Evolutionary conservation across 2,888 invertebrate species (phyloP), one percentile per base, ranked within the genome.

Genomic region (Rhorus exstirpatorius): DNA sequence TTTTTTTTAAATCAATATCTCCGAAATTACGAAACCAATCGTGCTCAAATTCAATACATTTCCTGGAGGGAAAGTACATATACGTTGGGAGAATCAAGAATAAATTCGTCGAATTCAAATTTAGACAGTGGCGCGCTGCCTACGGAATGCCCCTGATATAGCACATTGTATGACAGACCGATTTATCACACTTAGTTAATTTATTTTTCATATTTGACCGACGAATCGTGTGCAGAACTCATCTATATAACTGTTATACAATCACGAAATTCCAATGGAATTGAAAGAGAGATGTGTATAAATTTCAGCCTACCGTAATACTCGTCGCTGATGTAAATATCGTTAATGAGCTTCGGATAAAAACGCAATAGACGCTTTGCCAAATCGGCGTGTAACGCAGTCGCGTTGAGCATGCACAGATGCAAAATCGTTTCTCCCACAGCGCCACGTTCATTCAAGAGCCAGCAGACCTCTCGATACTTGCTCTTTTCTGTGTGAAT

Each of bases 381-480:
- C 71, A 99, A 94, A 91, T 99, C 99, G 0, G 97, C 97, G 91
- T 99, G 97, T 58, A 98, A 94, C 0, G 98, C 97, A 0, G 98
- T 97, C 0, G 98, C 98, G 89, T 98, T 97, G 26, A 99, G 94
- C 75, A 99, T 94, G 91, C 99, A 99, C 35, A 99, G 94, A 93
- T 99, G 99, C 12, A 99, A 94, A 83, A 98, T 97, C 0, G 98
- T 97, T 93, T 99, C 99, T 0, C 99, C 99, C 0, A 99, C 99
- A 1, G 98, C 98, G 0, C 99, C 99, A 71, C 98, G 95, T 91
- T 98, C 96, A 94, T 97, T 94, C 49, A 99, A 93, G 91, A 97
- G 96, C 99, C 99, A 99, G 91, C 98, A 98, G 1, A 98, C 96
- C 87, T 97, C 96, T 81, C 97, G 95, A 91, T 97, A 98, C 63